Evolutionary conservation across 1,140 invertebrate species (phyloP), one percentile per base, ranked within the genome.

Genomic region (Glossosoma conforme): DNA sequence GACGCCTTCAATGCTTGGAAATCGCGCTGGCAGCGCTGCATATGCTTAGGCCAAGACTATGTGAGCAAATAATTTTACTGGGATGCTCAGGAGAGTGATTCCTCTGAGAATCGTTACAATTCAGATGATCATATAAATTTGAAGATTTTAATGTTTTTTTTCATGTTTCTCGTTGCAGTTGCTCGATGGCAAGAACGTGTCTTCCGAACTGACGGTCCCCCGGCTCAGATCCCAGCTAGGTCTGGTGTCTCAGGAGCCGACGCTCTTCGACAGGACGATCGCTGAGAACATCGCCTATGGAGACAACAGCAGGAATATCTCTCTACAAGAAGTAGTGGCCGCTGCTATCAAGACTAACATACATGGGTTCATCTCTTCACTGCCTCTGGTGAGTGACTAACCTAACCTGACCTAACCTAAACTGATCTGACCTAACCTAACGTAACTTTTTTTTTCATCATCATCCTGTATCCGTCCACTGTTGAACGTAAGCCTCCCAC

Each of bases 231-330:
- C 70, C 3, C 79, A 82, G 58, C 63, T 86, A 2, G 82, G 83
- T 0, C 76, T 86, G 9, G 84, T 86, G 2, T 81, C 81, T 10
- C 84, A 86, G 67, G 89, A 93, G 61, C 89, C 90, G 0, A 77
- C 85, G 2, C 75, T 93, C 4, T 93, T 93, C 64, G 86, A 89
- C 60, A 72, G 81, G 9, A 83, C 82, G 21, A 86, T 93, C 22
- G 71, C 76, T 1, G 86, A 93, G 49, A 93, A 93, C 64, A 91
- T 93, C 55, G 80, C 81, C 1, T 93, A 91, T 62, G 90, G 90
- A 0, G 84, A 88, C 62, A 84, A 83, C 58, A 65, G 66, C 5
- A 64, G 84, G 3, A 61, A 68, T 1, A 77, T 82, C 1, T 42
- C 73, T 0, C 75, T 83, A 66, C 75, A 82, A 1, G 85, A 90